Evolutionary conservation across 2,888 invertebrate species (phyloP), one percentile per base, ranked within the genome.

Genomic region (Conus canariensis): DNA sequence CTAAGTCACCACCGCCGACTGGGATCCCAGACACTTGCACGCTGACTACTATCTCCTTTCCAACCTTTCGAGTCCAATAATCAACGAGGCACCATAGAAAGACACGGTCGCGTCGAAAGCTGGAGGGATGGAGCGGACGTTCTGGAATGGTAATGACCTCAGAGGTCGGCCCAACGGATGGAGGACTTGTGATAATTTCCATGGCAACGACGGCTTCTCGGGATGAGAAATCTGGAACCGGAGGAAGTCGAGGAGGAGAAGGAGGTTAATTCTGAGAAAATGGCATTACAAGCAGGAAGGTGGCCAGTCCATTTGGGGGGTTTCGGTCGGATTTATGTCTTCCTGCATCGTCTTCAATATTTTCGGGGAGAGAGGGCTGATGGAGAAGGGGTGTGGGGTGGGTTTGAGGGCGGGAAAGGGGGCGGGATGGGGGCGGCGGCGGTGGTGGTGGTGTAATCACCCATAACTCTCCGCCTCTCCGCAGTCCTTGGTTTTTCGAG

Each of bases 221-320:
- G 88, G 88, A 90, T 88, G 88, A 58, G 88, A 85, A 85, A 60
- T 80, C 90, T 85, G 70, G 70, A 22, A 70, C 22, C 7, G 22
- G 70, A 22, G 70, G 22, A 70, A 19, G 22, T 16, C 8, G 70
- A 22, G 22, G 70, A 22, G 22, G 70, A 19, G 70, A 22, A 19
- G 70, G 70, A 70, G 70, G 22, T 64, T 91, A 90, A 91, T 90
- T 88, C 91, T 77, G 64, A 86, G 91, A 91, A 91, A 91, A 90
- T 91, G 90, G 86, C 91, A 74, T 91, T 91, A 91, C 91, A 90
- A 88, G 90, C 91, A 88, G 56, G 45, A 82, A 88, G 91, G 88
- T 86, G 45, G 6, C 19, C 88, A 64, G 70, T 60, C 87, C n/a
- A 64, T 56, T 56, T 45, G 70, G 89, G 60, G 88, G 83, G 60